These are phyloP conservation scores for Platyscapa corneri DNA, from an alignment of 1,140 invertebrate species.

Conservation along the genomic window DNA sequence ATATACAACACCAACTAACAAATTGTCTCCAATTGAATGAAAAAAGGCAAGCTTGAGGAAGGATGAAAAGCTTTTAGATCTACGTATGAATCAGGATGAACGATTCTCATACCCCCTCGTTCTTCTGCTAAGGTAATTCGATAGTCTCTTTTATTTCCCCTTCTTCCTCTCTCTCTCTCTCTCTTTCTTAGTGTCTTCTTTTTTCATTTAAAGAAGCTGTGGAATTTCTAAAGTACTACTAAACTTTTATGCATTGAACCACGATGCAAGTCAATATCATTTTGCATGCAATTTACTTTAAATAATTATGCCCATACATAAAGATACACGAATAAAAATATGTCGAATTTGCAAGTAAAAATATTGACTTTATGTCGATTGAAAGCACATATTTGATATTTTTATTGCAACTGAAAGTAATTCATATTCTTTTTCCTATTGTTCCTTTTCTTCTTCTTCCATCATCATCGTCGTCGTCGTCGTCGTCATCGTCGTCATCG, in stretches of 20 bases:
- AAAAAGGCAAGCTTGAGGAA: conserved; percentile 4
- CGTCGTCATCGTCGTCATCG: too few relatives aligned
- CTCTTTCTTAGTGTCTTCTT: not conserved
- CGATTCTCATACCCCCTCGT: not conserved
- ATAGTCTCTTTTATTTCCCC: not conserved
- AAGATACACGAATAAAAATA: too few relatives aligned
- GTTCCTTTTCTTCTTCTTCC: too few relatives aligned
- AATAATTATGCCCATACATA: not conserved
- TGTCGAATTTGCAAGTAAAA: too few relatives aligned
- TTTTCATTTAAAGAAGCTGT: not conserved
- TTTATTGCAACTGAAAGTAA: too few relatives aligned
- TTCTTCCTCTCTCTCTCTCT: not conserved
- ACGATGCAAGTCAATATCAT: conserved; percentile 18
- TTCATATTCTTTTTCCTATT: too few relatives aligned
- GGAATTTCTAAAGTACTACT: not conserved
- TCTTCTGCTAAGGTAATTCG: conserved; percentile 9
- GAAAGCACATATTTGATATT: too few relatives aligned
- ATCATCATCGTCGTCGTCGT: too few relatives aligned
- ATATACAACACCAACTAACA: not conserved
- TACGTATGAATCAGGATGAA: not conserved
- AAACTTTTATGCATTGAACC: conserved; percentile 56
- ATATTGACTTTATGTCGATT: too few relatives aligned
- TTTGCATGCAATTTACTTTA: too few relatives aligned
- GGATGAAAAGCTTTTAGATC: not conserved
- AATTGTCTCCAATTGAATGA: not conserved